These are phyloP conservation scores for Drosophila parthenogenetica DNA, from an alignment of 2,888 invertebrate genomes.

Conservation along the genomic window DNA sequence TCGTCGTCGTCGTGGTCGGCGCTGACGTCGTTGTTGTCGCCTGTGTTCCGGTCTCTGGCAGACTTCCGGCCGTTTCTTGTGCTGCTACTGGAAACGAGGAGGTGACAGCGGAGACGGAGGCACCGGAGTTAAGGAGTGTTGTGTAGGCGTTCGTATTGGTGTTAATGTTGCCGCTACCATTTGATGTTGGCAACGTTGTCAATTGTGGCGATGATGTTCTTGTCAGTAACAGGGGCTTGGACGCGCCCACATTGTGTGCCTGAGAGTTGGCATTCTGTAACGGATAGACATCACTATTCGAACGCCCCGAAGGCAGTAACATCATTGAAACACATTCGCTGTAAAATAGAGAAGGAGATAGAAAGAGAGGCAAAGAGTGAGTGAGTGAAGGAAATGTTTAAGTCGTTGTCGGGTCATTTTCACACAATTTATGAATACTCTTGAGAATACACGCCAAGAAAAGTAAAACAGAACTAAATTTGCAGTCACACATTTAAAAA, in stretches of 20 bases:
- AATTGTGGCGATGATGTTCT: conserved; percentile 79
- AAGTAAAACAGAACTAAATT: background rate
- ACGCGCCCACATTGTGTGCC: conserved; percentile 44
- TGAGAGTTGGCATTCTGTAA: conserved; percentile 71
- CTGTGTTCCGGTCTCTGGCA: conserved; percentile 72
- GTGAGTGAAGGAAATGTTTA: conserved; percentile 10
- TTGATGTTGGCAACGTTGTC: conserved; percentile 61
- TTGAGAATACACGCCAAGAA: background rate
- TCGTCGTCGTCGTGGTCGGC: conserved; percentile 29
- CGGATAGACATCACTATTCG: conserved; percentile 83
- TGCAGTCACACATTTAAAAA: background rate
- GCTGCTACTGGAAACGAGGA: conserved; percentile 16
- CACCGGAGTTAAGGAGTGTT: conserved; percentile 38
- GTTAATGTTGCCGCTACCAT: conserved; percentile 51
- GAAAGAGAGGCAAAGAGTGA: conserved; percentile 6
- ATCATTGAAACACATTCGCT: conserved; percentile 84
- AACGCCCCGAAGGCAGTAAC: conserved; percentile 85
- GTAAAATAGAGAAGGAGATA: conserved; percentile 31
- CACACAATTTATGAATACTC: conserved; percentile 44
- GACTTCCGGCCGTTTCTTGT: conserved; percentile 71
- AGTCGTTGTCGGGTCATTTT: conserved; percentile 53
- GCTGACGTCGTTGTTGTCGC: conserved; percentile 44
- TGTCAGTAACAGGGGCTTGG: conserved; percentile 74
- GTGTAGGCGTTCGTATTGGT: conserved; percentile 51
- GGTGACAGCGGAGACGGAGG: conserved; percentile 1